These are phyloP conservation scores for Pica pica DNA, from an alignment of 2,113 vertebrate species.

Conservation along the genomic window DNA sequence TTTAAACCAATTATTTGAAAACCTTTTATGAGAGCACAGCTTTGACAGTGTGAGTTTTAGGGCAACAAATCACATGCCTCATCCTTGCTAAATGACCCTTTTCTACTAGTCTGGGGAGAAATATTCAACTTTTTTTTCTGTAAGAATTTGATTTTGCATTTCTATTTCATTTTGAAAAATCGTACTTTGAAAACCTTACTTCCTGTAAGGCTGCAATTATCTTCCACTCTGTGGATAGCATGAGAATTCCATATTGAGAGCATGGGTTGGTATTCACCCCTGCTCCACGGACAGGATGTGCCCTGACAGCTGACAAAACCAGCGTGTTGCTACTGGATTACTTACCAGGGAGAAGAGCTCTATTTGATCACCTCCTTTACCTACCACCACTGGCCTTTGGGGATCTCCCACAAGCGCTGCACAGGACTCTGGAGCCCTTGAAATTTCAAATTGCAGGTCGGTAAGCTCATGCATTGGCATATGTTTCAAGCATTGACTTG, in stretches of 20 bases:
- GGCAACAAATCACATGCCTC: neutral
- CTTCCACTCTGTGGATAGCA: neutral
- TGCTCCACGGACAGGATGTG: neutral
- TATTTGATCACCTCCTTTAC: conserved; percentile 5
- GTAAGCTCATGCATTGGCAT: conserved; percentile 50
- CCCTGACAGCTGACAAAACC: neutral
- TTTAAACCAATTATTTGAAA: neutral
- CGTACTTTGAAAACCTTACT: neutral
- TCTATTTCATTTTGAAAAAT: neutral
- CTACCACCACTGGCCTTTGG: neutral
- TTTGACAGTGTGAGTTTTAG: neutral
- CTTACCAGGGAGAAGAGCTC: neutral
- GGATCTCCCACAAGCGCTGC: neutral
- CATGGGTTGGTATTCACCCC: neutral
- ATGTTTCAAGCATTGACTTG: conserved; percentile 54
- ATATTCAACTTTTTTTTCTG: neutral
- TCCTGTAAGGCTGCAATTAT: neutral
- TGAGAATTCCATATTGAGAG: neutral
- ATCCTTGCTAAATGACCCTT: neutral
- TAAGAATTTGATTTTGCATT: neutral
- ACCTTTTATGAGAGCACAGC: neutral
- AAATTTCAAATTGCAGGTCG: conserved; percentile 53
- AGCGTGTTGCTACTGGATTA: neutral
- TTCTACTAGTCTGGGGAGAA: neutral
- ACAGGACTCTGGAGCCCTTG: conserved; percentile 27